Evolutionary conservation across 2,888 invertebrate genomes (phyloP).

Genomic region (Phymatocera aterrima): DNA sequence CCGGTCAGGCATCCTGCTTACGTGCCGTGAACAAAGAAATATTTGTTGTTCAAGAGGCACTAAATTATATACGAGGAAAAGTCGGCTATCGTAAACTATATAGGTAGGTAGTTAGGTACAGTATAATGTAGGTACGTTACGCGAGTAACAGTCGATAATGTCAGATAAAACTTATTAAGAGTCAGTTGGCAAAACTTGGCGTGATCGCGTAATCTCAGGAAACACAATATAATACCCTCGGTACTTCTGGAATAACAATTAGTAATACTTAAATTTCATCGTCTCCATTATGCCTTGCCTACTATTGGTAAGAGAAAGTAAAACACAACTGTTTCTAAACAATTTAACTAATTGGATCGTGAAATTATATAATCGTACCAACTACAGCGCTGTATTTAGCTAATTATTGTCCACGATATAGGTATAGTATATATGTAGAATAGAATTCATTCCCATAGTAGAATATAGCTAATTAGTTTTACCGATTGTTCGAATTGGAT

Average conservation of each 20-base stretch:
- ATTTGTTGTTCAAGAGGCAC: conserved; percentile 26
- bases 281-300: background rate
- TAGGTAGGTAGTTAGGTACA: background rate
- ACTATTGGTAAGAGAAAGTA: background rate
- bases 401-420: conserved; percentile 4
- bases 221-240: conserved; percentile 22
- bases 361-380: background rate
- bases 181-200: conserved; percentile 35
- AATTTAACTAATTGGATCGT: background rate
- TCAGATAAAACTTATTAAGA: conserved; percentile 45
- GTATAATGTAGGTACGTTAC: background rate
- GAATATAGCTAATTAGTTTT: no score
- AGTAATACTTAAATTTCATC: conserved; percentile 14
- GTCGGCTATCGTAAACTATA: conserved; percentile 30
- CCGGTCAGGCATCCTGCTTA: background rate
- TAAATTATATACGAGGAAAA: conserved; percentile 34
- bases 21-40: conserved; percentile 32
- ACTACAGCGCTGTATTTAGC: background rate
- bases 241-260: conserved; percentile 41
- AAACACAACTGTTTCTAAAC: background rate
- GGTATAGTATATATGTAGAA: no score
- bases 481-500: no score
- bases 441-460: background rate
- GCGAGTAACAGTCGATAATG: conserved; percentile 29
- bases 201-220: conserved; percentile 36